Evolutionary conservation across 2,113 vertebrate genomes (phyloP), one percentile per base, ranked within the genome.

Genomic region (Nothoprocta pentlandii): DNA sequence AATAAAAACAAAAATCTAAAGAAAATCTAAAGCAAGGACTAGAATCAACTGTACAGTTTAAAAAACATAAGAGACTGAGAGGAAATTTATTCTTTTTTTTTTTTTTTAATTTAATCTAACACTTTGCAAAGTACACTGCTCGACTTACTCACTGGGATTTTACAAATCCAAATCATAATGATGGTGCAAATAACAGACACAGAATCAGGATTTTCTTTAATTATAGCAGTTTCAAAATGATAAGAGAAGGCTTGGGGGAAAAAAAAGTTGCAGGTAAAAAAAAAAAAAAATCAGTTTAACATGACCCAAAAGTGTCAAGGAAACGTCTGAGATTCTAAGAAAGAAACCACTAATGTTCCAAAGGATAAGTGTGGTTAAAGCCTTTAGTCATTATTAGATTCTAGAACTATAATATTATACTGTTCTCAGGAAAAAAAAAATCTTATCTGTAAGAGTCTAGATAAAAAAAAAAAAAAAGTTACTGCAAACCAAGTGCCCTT

Each of bases 361-460:
- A 74, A 62, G 54, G n/a, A 85, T 71, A 84, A 79, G 74, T 20
- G 16, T 61, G 10, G n/a, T 64, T 85, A 86, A 78, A 93, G 22
- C n/a, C 54, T 87, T 91, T 61, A 78, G 32, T 70, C 46, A 49
- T 93, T 92, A 73, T 89, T 80, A 79, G 46, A 41, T 89, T 80
- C 51, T 83, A 46, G 69, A 95, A 62, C 36, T 62, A 78, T 76
- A 39, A 87, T 66, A 85, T 69, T 90, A 36, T 64, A 74, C 76
- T 75, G 9, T 77, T 96, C 85, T 89, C 62, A 80, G 87, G 46
- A 89, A 94, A 92, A 92, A 22, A 49, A 94, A 93, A 92, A 66
- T 74, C 87, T 91, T 94, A 95, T 89, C 90, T 91, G 3, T 75
- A 64, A 87, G 41, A 80, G 53, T 77, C 16, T 93, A 76, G 56